These are phyloP conservation scores for Azemiops feae DNA, from an alignment of 2,113 vertebrate genomes.

Conservation along the genomic window DNA sequence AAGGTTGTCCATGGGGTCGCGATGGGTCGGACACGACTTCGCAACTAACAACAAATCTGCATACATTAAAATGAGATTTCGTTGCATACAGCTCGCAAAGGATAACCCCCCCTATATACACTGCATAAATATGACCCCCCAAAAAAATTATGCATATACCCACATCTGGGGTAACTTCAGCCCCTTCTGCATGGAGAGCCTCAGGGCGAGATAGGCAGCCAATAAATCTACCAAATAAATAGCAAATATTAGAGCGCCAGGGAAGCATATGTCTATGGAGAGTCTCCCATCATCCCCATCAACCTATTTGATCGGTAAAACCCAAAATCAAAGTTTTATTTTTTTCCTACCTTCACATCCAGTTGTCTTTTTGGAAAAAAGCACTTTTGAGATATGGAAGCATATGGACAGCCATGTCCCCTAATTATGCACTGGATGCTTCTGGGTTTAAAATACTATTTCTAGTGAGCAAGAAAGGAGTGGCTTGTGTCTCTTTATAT, in stretches of 20 bases:
- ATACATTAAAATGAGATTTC: too few relatives aligned
- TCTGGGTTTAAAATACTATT: not conserved
- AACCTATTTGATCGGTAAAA: not conserved
- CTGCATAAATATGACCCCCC: too few relatives aligned
- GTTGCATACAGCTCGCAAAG: too few relatives aligned
- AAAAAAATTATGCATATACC: not conserved
- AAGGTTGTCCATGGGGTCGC: too few relatives aligned
- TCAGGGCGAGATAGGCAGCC: not conserved
- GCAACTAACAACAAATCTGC: too few relatives aligned
- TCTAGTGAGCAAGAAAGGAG: not conserved
- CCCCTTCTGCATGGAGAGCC: rapidly evolving
- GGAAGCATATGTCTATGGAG: not conserved
- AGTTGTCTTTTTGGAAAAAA: not conserved
- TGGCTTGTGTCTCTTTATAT: not conserved
- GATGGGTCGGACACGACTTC: too few relatives aligned
- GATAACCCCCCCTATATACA: too few relatives aligned
- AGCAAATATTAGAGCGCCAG: not conserved
- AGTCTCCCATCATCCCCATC: not conserved
- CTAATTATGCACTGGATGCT: not conserved
- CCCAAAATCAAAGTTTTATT: not conserved
- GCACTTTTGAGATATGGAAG: not conserved
- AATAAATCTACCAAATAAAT: not conserved
- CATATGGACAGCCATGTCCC: not conserved
- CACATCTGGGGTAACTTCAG: not conserved
- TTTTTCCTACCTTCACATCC: not conserved